Evolutionary conservation across 2,888 invertebrate species (phyloP), one percentile per base, ranked within the genome.

Genomic region (Marronus borbonicus): DNA sequence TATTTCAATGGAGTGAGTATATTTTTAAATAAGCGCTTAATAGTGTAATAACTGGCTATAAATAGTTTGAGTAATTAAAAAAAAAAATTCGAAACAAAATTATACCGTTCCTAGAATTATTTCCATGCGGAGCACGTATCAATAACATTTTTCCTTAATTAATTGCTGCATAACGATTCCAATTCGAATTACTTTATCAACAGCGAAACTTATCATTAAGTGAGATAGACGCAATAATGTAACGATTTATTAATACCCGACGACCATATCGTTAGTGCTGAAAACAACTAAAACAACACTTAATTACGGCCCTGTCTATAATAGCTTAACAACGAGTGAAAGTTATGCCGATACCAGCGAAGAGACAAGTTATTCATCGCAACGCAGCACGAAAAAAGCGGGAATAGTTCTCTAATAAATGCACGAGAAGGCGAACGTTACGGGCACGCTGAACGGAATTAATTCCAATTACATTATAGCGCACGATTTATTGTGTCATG

Each of bases 401-500:
- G 20, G 28, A 12, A 62, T 12, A 31, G 62, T 62, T 62, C 12
- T 12, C 44, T 62, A 62, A 62, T 28, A 28, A 31, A 62, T 62
- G 24, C 62, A 24, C 14, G 62, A 62, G 62, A 62, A 62, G 24
- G 5, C 31, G 31, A 62, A 62, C 62, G 62, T 31, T 62, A 62
- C 31, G 31, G 62, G 24, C 24, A 62, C 62, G 28, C 31, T 31
- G 5, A 62, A 8, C 24, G 62, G 31, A 62, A 28, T 28, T 31
- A 62, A 62, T 12, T 28, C 62, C 31, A 62, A 28, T 62, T 62
- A 62, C 62, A 44, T 62, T 62, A 62, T 12, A 62, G 24, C 31
- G 62, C 31, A 62, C 62, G 62, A 62, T 62, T 62, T 62, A 62
- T 62, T 62, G 62, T 62, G 28, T 31, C 31, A 14, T 14, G 31